Evolutionary conservation across 2,113 vertebrate species (phyloP).

Genomic region (Pholis gunnellus): DNA sequence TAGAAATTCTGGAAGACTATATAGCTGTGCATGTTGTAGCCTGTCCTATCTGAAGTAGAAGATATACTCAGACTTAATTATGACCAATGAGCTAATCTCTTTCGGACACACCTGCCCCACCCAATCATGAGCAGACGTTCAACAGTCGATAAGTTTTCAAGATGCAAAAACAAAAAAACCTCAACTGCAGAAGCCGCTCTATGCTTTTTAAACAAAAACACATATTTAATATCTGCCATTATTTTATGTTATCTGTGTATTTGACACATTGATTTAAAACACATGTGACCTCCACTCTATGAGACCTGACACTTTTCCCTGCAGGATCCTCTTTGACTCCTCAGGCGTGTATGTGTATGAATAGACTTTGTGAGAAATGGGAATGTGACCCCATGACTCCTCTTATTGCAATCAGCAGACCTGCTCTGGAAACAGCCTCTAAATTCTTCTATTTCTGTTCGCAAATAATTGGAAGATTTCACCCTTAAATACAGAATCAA

Average conservation of each 20-base stretch:
- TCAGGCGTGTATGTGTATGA: slow-evolving; percentile 44
- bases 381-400: slow-evolving; percentile 49
- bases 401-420: slow-evolving; percentile 67
- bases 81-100: slow-evolving; percentile 63
- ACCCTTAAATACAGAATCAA: slow-evolving; percentile 15
- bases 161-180: neutral
- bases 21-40: neutral
- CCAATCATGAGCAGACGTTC: slow-evolving; percentile 37
- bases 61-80: neutral
- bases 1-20: neutral
- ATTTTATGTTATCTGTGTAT: neutral
- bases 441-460: slow-evolving; percentile 35
- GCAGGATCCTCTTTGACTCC: slow-evolving; percentile 34
- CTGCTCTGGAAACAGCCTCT: slow-evolving; percentile 10
- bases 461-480: slow-evolving; percentile 35
- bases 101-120: slow-evolving; percentile 60
- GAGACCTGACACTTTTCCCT: slow-evolving; percentile 33
- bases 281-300: slow-evolving; percentile 37
- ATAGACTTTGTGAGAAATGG: slow-evolving; percentile 15
- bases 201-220: neutral
- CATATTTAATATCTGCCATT: neutral
- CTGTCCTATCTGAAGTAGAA: slow-evolving; percentile 3
- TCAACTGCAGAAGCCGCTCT: neutral
- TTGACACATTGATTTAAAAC: slow-evolving; percentile 33
- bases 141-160: slow-evolving; percentile 14